Evolutionary conservation across 2,113 vertebrate species (phyloP), one percentile per base, ranked within the genome.

Genomic region (Mirounga angustirostris): DNA sequence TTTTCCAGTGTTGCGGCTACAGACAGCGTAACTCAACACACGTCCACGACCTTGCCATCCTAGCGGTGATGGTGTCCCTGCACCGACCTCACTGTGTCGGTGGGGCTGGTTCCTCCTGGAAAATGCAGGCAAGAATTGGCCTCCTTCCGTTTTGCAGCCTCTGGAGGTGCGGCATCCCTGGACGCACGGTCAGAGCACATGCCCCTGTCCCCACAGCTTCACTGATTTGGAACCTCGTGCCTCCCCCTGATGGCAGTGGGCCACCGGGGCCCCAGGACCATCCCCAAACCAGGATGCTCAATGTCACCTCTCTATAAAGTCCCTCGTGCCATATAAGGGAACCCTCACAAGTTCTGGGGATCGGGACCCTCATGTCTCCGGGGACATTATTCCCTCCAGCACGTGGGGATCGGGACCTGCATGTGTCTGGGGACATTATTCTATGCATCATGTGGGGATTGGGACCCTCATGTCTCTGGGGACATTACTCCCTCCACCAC

Each of bases 11-110:
- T 26, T 58, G 21, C 63, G 1, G 12, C 19, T 4, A 13, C 1
- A 0, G 63, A 33, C 33, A 67, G 30, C 8, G 65, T 33, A 33
- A 67, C 30, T 67, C 30, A 14, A 2, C 19, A 7, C 80, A 28
- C 7, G 2, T 3, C 3, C 2, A 4, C 1, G 0, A 10, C 7
- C 59, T 15, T 2, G 4, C 16, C 19, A 7, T 2, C 30, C 0
- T 0, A 7, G 46, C 7, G 5, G 61, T 16, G n/a, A 43, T 26
- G 12, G 19, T 2, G 1, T 3, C 36, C 9, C 1, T 2, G 1
- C 21, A 4, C 21, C 22, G 11, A 24, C 11, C n/a, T 22, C 21
- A 1, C 7, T 4, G 36, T 40, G 36, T 22, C 0, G 0, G 7
- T 24, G 22, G 59, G 21, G 19, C n/a, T 73, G 21, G 21, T 22